phyloP scores from a whole-genome alignment of 1,140 invertebrate genomes.

The Drosophila pseudoobscura region DNA sequence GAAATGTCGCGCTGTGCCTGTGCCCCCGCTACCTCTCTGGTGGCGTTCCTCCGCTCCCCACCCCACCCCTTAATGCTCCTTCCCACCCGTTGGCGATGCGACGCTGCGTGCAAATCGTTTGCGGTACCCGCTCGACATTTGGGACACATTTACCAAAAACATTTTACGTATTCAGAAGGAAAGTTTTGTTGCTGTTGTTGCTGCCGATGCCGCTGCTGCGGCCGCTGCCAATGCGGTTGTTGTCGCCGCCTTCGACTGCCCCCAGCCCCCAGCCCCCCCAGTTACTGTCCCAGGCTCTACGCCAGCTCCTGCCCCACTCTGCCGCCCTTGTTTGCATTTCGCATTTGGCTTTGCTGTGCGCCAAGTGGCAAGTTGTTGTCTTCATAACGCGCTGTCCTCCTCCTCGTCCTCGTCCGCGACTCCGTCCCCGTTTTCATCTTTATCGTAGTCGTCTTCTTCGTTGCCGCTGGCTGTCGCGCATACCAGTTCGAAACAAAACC shows the following conservation, averaged over 20 bases:
- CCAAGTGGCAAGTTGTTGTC: constrained; percentile 54
- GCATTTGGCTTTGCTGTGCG: constrained; percentile 59
- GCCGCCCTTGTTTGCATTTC: constrained; percentile 62
- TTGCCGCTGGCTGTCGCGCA: constrained; percentile 44
- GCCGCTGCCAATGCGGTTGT: constrained; percentile 45
- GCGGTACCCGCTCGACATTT: constrained; percentile 67
- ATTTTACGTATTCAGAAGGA: constrained; percentile 78
- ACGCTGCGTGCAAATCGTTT: constrained; percentile 43
- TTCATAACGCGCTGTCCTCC: constrained; percentile 52
- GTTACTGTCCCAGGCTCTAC: not conserved
- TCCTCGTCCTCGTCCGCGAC: not conserved
- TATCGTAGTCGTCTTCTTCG: constrained; percentile 14
- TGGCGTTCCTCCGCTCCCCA: not conserved
- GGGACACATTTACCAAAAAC: constrained; percentile 79
- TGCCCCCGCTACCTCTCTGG: not conserved
- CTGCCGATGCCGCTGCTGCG: constrained; percentile 36
- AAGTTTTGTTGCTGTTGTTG: constrained; percentile 57
- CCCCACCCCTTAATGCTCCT: not conserved
- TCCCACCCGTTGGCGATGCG: constrained; percentile 15
- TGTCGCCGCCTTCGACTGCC: constrained; percentile 40
- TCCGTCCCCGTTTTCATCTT: not conserved
- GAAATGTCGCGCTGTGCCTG: constrained; percentile 61
- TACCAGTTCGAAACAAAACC: constrained; percentile 39
- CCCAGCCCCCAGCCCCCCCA: not conserved
- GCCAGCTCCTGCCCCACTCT: not conserved